These are phyloP conservation scores for Stenotaenia linearis DNA, from an alignment of 2,888 invertebrate species.

Conservation along the genomic window DNA sequence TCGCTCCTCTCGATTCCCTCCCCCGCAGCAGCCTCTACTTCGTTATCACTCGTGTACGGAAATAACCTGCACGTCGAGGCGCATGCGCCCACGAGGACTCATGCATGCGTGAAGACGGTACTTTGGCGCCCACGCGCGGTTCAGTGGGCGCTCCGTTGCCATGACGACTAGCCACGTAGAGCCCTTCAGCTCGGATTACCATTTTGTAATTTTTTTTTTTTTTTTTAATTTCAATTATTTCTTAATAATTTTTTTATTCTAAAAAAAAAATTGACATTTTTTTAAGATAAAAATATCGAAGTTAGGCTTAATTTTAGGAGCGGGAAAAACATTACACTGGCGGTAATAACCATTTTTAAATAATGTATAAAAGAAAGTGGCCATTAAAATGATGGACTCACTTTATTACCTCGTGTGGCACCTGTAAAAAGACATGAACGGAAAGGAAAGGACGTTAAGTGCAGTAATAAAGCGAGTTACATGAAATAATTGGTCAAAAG, in stretches of 20 bases:
- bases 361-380: not conserved
- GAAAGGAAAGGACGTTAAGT: not conserved
- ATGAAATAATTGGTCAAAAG: not conserved
- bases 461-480: not conserved
- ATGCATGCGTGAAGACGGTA: not conserved
- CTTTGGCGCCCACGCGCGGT: not conserved
- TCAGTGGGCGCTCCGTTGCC: not conserved
- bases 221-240: too few species aligned
- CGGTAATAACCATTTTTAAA: not conserved
- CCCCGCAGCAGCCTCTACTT: not conserved
- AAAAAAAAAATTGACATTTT: not conserved
- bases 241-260: too few species aligned
- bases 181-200: not conserved
- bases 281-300: not conserved
- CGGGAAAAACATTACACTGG: too few species aligned
- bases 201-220: not conserved
- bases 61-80: not conserved
- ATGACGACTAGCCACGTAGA: not conserved
- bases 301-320: not conserved
- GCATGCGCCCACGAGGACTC: not conserved
- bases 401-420: not conserved
- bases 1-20: not conserved
- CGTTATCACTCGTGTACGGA: not conserved
- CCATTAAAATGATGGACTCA: not conserved
- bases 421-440: not conserved